Base-by-base conservation (phyloP, 2,888 invertebrate genomes). In the Chloroclystis v-ata region DNA sequence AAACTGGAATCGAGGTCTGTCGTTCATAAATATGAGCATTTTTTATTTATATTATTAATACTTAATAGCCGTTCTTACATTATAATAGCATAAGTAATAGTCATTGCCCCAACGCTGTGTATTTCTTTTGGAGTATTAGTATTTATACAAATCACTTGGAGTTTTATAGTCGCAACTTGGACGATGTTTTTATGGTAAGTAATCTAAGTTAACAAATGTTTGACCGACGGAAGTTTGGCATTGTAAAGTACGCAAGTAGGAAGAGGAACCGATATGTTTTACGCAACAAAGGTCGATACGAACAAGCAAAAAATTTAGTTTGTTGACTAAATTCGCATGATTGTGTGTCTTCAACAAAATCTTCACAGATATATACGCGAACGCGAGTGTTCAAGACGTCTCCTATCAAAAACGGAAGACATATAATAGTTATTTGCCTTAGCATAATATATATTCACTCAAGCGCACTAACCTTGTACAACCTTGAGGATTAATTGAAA, bases 241-340 rank as follows among this genome's bases (percentile, higher is more conserved):
- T 71, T 75, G 69, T 74, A 61, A 63, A 67, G 63, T 63, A 68
- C 60, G 56, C 57, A 65, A 72, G 67, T 61, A 83, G 82, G 84
- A 83, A 82, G 79, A 82, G 82, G 82, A 82, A 83, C 72, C 60
- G 67, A 72, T 69, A 74, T 68, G 65, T 72, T 71, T 80, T 75
- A 78, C 75, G 75, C 70, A 77, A 78, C 68, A 70, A 74, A 82
- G 80, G 78, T 72, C 78, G 61, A 56, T 40, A 60, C 53, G 63
- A 64, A 57, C 59, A 65, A 67, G 64, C 68, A 73, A 73, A 47
- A 78, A 75, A 75, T 67, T 52, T 51, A 56, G 58, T 60, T 59
- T 61, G 66, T 70, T 68, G 66, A 72, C 69, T 65, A 72, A 68
- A 67, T 71, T 64, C 55, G 63, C 65, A 63, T 63, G 55, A 62